Evolutionary conservation across 2,797 vertebrate species (phyloP), one percentile per base, ranked within the genome.

Genomic region (Hemibagrus guttatus): DNA sequence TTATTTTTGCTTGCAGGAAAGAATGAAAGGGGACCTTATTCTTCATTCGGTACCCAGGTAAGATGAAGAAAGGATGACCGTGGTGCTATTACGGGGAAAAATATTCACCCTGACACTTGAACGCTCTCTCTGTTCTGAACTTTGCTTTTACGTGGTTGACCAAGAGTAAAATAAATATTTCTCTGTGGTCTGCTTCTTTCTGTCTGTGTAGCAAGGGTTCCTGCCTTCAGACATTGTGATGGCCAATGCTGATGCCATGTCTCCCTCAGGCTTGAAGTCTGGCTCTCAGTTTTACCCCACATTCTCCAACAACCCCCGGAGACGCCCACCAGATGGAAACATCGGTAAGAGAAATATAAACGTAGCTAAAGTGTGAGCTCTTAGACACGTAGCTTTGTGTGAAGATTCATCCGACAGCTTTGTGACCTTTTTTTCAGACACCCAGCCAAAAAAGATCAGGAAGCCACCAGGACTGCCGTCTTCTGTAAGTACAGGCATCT

Each of bases 401-500:
- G 23, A 21, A n/a, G 75, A n/a, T 88, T 31, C 28, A 14, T 4
- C 56, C 64, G 72, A 83, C 71, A 39, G 5, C n/a, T 63, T 75
- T 56, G 31, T 81, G 61, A 85, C 64, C 52, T 59, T 68, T 5
- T 58, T 88, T 71, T 78, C 91, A 98, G 98, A 99, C 87, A 90
- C 96, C 8, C 98, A 99, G 92, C 97, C 98, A 89, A 99, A 99
- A 94, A 99, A 99, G 95, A 97, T 99, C 92, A 96, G 98, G 92
- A 99, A 99, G 95, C 98, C 98, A 66, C 98, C 98, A 72, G 98
- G 98, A 93, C 96, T 99, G 90, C 98, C 98, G 0, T 99, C 98
- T 90, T 99, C 98, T 93, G 98, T 99, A 93, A 99, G 95, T 94
- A 81, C 31, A 69, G 59, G 35, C 69, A 63, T 21, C 1, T 52